These are phyloP conservation scores for Drosophila repleta DNA, from an alignment of 1,140 invertebrate genomes.

Conservation along the genomic window DNA sequence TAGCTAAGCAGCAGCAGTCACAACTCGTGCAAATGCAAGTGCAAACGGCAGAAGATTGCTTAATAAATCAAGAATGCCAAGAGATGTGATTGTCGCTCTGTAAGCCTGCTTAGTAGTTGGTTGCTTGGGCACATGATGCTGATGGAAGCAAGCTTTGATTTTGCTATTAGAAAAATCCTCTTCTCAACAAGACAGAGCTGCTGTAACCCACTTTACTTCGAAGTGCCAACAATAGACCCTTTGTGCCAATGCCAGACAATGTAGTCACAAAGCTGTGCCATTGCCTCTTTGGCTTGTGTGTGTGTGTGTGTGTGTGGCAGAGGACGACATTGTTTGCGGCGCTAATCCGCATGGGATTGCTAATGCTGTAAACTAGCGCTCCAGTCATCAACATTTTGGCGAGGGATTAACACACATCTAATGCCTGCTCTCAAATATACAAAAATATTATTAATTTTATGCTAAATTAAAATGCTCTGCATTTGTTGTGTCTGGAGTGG, in stretches of 20 bases:
- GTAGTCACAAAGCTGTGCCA: slow-evolving; percentile 2
- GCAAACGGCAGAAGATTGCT: too few relatives aligned
- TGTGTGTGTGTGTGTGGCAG: slow-evolving; percentile 6
- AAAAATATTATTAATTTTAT: slow-evolving; percentile 60
- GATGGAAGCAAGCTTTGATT: background rate
- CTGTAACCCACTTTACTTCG: slow-evolving; percentile 1
- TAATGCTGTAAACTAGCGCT: slow-evolving; percentile 69
- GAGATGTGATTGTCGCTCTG: too few relatives aligned
- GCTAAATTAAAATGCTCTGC: slow-evolving; percentile 44
- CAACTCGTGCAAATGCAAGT: too few relatives aligned
- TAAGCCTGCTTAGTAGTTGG: too few relatives aligned
- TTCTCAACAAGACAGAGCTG: background rate
- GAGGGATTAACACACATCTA: slow-evolving; percentile 64
- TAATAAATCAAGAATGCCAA: too few relatives aligned
- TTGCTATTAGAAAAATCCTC: background rate
- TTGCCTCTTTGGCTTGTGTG: slow-evolving; percentile 8
- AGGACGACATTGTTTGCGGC: slow-evolving; percentile 6
- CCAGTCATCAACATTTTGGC: slow-evolving; percentile 43
- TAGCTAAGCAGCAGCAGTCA: too few relatives aligned
- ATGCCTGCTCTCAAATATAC: slow-evolving; percentile 45
- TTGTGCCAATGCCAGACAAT: slow-evolving; percentile 5
- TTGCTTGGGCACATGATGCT: background rate
- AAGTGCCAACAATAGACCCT: slow-evolving; percentile 31
- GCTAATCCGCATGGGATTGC: slow-evolving; percentile 73
- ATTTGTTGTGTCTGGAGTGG: slow-evolving; percentile 19